Evolutionary conservation across 2,888 invertebrate species (phyloP), one percentile per base, ranked within the genome.

Genomic region (Luperina nickerlii): DNA sequence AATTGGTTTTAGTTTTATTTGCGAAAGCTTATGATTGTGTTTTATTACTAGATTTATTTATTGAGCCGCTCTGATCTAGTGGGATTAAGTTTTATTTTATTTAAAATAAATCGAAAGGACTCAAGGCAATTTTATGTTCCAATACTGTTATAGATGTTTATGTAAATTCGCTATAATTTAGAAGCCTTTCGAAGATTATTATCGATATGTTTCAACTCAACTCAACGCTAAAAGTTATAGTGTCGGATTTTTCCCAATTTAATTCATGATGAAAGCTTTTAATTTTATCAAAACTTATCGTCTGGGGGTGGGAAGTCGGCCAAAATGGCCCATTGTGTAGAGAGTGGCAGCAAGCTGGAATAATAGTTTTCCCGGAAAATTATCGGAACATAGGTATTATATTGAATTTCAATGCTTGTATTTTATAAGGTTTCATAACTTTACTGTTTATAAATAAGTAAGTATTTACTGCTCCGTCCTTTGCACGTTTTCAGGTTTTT

Each of bases 1-100:
- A 77, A 83, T 78, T 76, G 67, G 27, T 81, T 83, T 83, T 77
- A 79, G 76, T 86, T 87, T 79, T 81, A 78, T 81, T 79, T 79
- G 69, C 60, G 7, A 80, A 71, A 67, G 71, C 74, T 74, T 81
- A 65, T n/a, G 62, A 74, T 73, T 75, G 51, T 70, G 27, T 72
- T 76, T 66, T 70, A 81, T 68, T 74, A 54, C 68, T 62, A 51
- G 60, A 51, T 84, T 75, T 72, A 79, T 76, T 82, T 24, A n/a
- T 6, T 38, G 18, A 13, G 13, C n/a, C 15, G 11, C n/a, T 66
- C 32, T 69, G 32, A 38, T 18, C 27, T 42, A 13, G 15, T 15
- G 9, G 27, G 11, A 71, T 51, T 45, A n/a, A 32, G 1, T 13
- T 38, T 38, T 38, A 8, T 38, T 8, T 15, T 70, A 8, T 57